Base-by-base conservation (phyloP, 2,797 vertebrate species). In the Phrynocephalus vlangalii region DNA sequence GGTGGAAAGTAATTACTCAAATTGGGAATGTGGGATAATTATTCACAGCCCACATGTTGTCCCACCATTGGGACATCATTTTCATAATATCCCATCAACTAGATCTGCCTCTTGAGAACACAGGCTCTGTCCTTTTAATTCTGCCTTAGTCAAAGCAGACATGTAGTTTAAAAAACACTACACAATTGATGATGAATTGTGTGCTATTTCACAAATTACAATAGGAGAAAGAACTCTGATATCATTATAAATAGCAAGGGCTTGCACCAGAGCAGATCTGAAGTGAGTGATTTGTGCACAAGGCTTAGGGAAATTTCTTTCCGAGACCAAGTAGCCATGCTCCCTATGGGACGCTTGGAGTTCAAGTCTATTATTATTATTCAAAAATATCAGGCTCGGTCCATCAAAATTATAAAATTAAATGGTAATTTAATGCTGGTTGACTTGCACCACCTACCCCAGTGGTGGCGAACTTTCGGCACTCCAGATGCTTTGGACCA, bases 41-140 rank as follows among this genome's bases (percentile, higher is more conserved):
- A 28, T 0, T 26, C 48, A 86, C 86, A 1, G 50, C 50, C 0
- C 76, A 84, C 77, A 90, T 6, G 3, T 84, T 66, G n/a, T 87
- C 81, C 90, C 66, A 91, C 86, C 86, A 0, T 38, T 9, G 88
- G 91, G 91, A 88, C 87, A 94, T 15, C 87, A 87, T 93, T 91
- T 92, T 50, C 85, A 86, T 85, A 77, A 67, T 52, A 87, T 84
- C 86, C 13, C 67, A 3, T 63, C 80, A 85, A 89, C 2, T 16
- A 85, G 89, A 71, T 88, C 88, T 84, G 86, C 86, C 83, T 70
- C 7, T 26, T 0, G 86, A 52, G 79, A 89, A 18, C 85, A 81
- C 84, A 72, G 0, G 84, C 20, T 83, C 89, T 90, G 86, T 85
- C 90, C 91, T 86, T 48, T 79, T 63, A 33, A 82, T 84, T 90